Evolutionary conservation across 2,113 vertebrate species (phyloP).

Genomic region (Porphyrio hochstetteri): DNA sequence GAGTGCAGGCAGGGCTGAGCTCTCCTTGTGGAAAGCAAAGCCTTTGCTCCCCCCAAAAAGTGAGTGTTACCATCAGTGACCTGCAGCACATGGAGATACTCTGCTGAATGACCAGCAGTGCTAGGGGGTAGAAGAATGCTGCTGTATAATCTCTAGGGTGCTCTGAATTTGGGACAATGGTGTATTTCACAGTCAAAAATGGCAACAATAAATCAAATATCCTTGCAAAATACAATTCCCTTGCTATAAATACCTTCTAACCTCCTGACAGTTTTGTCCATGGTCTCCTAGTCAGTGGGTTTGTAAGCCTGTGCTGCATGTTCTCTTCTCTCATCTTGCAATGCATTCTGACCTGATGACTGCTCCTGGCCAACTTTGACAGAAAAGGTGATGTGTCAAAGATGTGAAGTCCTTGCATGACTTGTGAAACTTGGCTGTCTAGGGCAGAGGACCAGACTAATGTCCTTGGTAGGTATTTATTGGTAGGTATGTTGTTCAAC

Average conservation of each 20-base stretch:
- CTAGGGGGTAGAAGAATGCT: not conserved
- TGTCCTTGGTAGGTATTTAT: not conserved
- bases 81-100: not conserved
- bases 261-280: not conserved
- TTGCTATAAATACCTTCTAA: not conserved
- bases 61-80: fast-evolving
- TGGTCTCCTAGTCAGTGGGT: not conserved
- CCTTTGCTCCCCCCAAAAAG: not conserved
- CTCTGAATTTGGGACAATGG: not conserved
- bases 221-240: not conserved
- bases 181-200: not conserved
- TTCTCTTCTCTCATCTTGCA: not conserved
- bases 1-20: not conserved
- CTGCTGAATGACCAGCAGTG: not conserved
- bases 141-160: not conserved
- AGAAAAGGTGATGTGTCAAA: not conserved
- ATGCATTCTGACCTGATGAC: not conserved
- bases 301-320: not conserved
- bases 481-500: not conserved
- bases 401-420: not conserved
- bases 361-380: not conserved
- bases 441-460: not conserved
- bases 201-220: not conserved
- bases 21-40: not conserved
- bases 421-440: not conserved